A percentile compares a stretch with the other conserved stretches of the same genome.
Conservation (phyloP, 1,140 invertebrate genomes). For the Onthophagus taurus region DNA sequence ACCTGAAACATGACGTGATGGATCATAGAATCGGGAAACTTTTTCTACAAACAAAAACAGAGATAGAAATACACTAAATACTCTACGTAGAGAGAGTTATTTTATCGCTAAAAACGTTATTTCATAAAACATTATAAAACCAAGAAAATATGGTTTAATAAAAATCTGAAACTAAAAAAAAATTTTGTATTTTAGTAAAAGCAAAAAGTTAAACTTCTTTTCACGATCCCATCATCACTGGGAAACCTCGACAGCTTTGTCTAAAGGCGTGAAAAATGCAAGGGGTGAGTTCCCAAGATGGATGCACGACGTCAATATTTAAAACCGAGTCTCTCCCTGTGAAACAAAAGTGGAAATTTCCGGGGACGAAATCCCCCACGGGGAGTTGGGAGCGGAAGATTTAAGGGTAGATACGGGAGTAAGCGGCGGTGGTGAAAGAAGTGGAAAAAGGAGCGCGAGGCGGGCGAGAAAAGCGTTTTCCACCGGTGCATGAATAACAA, state of each 20-base stretch:
- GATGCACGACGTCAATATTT: constrained; percentile 7
- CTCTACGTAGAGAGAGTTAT: not conserved
- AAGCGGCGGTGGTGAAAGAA: not conserved
- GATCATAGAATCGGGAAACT: constrained; percentile 13
- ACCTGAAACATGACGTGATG: constrained; percentile 13
- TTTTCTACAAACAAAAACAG: constrained; percentile 13
- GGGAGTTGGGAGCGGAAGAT: too few relatives aligned
- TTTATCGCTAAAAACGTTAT: constrained; percentile 1
- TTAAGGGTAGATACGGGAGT: too few relatives aligned
- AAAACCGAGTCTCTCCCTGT: constrained; percentile 3
- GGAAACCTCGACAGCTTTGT: not conserved
- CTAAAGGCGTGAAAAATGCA: not conserved
- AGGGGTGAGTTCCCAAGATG: not conserved
- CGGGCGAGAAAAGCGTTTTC: not conserved
- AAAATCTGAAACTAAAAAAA: not conserved
- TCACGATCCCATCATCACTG: not conserved
- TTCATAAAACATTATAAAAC: constrained; percentile 19
- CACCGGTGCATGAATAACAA: not conserved
- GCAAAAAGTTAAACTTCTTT: too few relatives aligned
- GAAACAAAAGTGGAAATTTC: too few relatives aligned
- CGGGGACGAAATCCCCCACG: too few relatives aligned
- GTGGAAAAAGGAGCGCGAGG: not conserved
- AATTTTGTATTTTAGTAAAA: constrained; percentile 1
- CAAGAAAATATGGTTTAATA: constrained; percentile 18
- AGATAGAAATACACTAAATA: not conserved